Percentiles rank a stretch among this genome's conserved stretches.
phyloP scores from a whole-genome alignment of 2,113 vertebrate species.

The Phocoena phocoena region DNA sequence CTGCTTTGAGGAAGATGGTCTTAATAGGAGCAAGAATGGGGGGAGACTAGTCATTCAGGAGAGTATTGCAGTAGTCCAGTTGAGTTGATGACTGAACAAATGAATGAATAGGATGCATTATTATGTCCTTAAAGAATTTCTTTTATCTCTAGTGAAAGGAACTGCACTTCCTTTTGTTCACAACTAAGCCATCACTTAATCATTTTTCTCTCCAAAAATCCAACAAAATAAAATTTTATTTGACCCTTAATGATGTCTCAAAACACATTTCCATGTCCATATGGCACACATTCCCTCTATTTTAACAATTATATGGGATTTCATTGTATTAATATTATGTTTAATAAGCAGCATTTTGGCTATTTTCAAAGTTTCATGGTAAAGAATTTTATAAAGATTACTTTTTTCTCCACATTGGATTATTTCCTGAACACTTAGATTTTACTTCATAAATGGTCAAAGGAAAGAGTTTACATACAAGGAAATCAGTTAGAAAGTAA shows the following conservation, averaged over 20 bases:
- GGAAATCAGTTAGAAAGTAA: neutral
- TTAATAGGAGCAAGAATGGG: neutral
- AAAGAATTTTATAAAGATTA: constrained; percentile 17
- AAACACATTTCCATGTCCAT: neutral
- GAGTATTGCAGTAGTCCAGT: neutral
- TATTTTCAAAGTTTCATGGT: constrained; percentile 9
- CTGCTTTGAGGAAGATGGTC: neutral
- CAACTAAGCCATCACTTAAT: neutral
- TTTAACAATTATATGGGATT: neutral
- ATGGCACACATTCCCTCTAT: neutral
- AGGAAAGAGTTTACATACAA: neutral
- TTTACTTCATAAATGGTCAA: neutral
- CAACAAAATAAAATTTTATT: neutral
- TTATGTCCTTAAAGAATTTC: neutral
- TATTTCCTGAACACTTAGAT: constrained; percentile 3
- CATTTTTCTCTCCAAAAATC: neutral
- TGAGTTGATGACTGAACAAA: neutral
- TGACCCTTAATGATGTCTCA: neutral
- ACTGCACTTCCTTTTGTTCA: neutral
- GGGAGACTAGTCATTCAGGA: neutral
- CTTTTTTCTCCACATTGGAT: neutral
- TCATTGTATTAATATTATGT: neutral
- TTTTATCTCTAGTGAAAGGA: neutral
- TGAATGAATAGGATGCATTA: neutral
- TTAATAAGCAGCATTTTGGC: neutral